Percentiles rank a stretch among this genome's conserved stretches.
Conservation (phyloP, 1,140 invertebrate genomes). For the Drosophila simulans region DNA sequence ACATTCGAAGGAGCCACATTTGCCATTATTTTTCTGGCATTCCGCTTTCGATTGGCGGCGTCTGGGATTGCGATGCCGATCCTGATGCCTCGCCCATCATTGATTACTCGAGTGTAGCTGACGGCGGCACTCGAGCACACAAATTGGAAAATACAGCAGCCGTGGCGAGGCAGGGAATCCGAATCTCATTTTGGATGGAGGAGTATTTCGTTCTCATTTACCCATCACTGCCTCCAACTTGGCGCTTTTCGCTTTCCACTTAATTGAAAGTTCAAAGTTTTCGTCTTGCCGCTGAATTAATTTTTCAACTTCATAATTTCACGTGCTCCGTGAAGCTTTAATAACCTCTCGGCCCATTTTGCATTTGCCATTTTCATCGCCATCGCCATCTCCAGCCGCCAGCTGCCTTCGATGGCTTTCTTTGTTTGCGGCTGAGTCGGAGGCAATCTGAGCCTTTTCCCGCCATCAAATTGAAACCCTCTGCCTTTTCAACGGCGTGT, state of each 20-base stretch:
- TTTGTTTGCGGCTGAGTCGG: constrained; percentile 63
- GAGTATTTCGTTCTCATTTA: constrained; percentile 56
- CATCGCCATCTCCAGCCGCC: constrained; percentile 21
- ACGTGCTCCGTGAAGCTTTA: constrained; percentile 70
- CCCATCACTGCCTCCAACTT: constrained; percentile 39
- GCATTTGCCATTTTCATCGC: constrained; percentile 16
- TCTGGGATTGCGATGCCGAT: constrained; percentile 1
- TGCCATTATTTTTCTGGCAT: constrained; percentile 70
- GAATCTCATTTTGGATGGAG: constrained; percentile 53
- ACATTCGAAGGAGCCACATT: constrained; percentile 40
- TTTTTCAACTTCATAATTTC: constrained; percentile 82
- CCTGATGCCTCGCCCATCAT: constrained; percentile 47
- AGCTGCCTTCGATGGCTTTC: constrained; percentile 68
- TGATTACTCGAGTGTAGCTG: constrained; percentile 78
- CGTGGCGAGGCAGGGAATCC: constrained; percentile 17
- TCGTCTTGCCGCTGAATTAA: constrained; percentile 79
- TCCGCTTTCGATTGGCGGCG: constrained; percentile 46
- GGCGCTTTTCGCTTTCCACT: constrained; percentile 55
- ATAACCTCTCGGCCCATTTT: constrained; percentile 46
- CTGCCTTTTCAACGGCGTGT: constrained; percentile 66
- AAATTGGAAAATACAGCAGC: constrained; percentile 72
- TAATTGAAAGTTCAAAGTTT: constrained; percentile 82
- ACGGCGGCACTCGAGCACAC: constrained; percentile 76
- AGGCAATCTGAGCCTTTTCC: constrained; percentile 39
- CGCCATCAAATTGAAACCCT: constrained; percentile 53